These are phyloP conservation scores for Pterostichus niger DNA, from an alignment of 2,888 invertebrate genomes.

Conservation along the genomic window DNA sequence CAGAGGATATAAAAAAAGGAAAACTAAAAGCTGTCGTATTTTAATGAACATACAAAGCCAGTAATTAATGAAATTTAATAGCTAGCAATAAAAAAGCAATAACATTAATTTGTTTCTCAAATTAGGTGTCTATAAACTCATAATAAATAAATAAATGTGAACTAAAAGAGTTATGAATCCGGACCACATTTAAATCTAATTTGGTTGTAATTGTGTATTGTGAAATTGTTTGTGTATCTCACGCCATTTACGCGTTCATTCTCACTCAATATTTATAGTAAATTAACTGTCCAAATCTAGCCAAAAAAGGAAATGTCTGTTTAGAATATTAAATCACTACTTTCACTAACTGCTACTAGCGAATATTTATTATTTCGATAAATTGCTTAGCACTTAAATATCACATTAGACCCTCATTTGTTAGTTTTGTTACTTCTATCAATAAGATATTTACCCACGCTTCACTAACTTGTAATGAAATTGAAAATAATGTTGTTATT, in stretches of 20 bases:
- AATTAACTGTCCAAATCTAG: conserved; percentile 20
- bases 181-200: conserved; percentile 28
- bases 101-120: conserved; percentile 27
- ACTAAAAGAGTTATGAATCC: conserved; percentile 19
- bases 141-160: not conserved
- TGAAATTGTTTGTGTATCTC: conserved; percentile 23
- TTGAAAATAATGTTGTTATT: too few relatives aligned
- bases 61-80: conserved; percentile 15
- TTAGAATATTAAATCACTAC: conserved; percentile 18
- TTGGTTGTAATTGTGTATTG: not conserved
- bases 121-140: conserved; percentile 18
- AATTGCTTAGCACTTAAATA: conserved; percentile 6
- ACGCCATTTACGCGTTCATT: conserved; percentile 9
- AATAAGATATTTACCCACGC: too few relatives aligned
- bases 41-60: not conserved
- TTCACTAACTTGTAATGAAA: too few relatives aligned
- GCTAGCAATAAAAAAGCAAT: conserved; percentile 18
- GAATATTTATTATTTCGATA: conserved; percentile 18
- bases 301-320: conserved; percentile 27
- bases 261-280: conserved; percentile 6
- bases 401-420: not conserved
- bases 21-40: too few relatives aligned
- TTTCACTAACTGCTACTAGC: conserved; percentile 9
- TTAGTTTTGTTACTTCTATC: not conserved
- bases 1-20: too few relatives aligned